These are phyloP conservation scores for Xiphophorus hellerii DNA, from an alignment of 2,113 vertebrate species.

Conservation along the genomic window DNA sequence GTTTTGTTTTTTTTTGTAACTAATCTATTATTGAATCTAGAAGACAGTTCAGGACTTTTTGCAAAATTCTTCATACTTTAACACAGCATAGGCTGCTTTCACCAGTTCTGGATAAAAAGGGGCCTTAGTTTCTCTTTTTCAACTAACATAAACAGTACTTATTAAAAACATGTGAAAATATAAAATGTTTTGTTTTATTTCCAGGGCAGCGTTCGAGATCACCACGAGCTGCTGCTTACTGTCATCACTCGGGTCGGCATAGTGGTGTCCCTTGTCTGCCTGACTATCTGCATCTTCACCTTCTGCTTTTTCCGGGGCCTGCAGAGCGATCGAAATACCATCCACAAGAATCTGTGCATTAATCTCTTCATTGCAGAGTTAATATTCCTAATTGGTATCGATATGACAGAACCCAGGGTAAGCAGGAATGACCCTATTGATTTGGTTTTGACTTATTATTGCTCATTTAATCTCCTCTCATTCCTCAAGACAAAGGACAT, in stretches of 20 bases:
- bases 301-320: conserved; percentile 99
- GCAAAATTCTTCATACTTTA: neutral
- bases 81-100: neutral
- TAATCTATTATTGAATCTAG: too few species aligned
- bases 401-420: conserved; percentile 95
- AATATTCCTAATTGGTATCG: conserved; percentile 97
- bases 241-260: conserved; percentile 98
- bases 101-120: neutral
- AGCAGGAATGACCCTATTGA: conserved; percentile 69
- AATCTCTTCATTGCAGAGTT: conserved; percentile 98
- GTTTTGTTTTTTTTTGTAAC: too few species aligned
- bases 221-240: conserved; percentile 90
- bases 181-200: conserved; percentile 35
- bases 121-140: conserved; percentile 12
- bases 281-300: conserved; percentile 97
- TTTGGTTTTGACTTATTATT: conserved; percentile 63
- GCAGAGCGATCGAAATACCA: conserved; percentile 98
- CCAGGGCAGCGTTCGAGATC: conserved; percentile 83
- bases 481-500: conserved; percentile 61
- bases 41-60: neutral
- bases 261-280: conserved; percentile 94
- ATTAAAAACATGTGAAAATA: neutral
- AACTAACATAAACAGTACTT: conserved; percentile 6
- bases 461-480: conserved; percentile 44
- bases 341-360: conserved; percentile 99